Evolutionary conservation across 2,797 vertebrate species (phyloP), one percentile per base, ranked within the genome.

Genomic region (Cirrhinus molitorella): DNA sequence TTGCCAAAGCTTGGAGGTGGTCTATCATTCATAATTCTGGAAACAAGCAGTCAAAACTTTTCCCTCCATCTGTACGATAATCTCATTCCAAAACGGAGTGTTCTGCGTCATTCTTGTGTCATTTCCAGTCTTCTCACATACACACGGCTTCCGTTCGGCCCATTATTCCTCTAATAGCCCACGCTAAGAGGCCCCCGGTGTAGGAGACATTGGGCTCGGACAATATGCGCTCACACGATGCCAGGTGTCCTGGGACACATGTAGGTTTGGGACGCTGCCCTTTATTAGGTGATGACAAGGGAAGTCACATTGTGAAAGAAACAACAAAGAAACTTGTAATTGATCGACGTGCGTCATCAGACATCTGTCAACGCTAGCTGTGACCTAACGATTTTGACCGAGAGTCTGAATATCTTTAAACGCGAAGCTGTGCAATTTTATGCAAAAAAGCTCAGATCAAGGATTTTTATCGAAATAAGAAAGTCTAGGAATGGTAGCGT

Each of bases 201-300:
- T 47, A 82, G 59, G 28, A 61, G 47, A 68, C 65, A 74, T 66
- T 85, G 37, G 28, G 72, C 31, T 59, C 83, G 68, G 80, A 83
- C 79, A 9, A 85, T 91, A 92, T 93, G 92, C 92, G 49, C 82
- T 49, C 14, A 73, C 93, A 93, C 91, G 89, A 79, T 76, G 87
- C 87, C 65, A 84, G 88, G 85, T 85, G 80, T 91, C 84, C 86
- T 71, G 82, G 84, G 86, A 61, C 55, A 31, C 40, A 13, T 68
- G 63, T 65, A 66, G 71, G 81, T 75, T 59, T 53, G 31, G 47
- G 79, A 51, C 16, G 25, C 25, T 70, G 61, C 51, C 78, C 70
- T 55, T 77, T 80, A 85, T 74, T 70, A 43, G 80, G 59, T 63
- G 25, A 67, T 53, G 51, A 61, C 43, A 74, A 31, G 67, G 77